A percentile compares a stretch with the other conserved stretches of the same genome.
phyloP scores from a whole-genome alignment of 2,888 invertebrate genomes.

The Drosophila nigritarsus region DNA sequence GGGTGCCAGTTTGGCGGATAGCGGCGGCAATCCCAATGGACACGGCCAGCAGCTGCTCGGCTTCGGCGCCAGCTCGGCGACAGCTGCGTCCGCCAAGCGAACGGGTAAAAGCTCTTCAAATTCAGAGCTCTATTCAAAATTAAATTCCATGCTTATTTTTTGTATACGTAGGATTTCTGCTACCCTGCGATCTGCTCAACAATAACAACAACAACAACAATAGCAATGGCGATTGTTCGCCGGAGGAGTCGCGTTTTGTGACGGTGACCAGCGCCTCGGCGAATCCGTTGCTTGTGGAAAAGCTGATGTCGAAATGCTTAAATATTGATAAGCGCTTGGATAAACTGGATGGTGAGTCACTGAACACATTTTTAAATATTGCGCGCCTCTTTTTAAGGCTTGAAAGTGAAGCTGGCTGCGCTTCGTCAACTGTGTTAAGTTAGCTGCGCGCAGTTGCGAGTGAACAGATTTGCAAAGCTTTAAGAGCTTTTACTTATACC shows the following conservation, averaged over 20 bases:
- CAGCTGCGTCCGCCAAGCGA: constrained; percentile 46
- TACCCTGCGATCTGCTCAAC: constrained; percentile 68
- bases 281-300: constrained; percentile 94
- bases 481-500: neutral
- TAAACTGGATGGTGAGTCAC: constrained; percentile 71
- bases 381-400: neutral
- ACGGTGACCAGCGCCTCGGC: constrained; percentile 87
- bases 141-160: neutral
- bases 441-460: constrained; percentile 16
- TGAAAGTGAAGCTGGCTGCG: constrained; percentile 20
- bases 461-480: neutral
- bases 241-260: constrained; percentile 70
- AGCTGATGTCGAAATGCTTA: constrained; percentile 88
- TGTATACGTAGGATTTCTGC: constrained; percentile 39
- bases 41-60: constrained; percentile 49
- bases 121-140: no score
- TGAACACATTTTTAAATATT: constrained; percentile 7
- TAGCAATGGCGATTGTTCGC: constrained; percentile 53
- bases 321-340: constrained; percentile 79
- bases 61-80: constrained; percentile 62
- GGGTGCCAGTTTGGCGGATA: constrained; percentile 64
- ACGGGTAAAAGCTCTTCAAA: constrained; percentile 19
- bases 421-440: constrained; percentile 5
- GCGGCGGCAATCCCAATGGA: constrained; percentile 38
- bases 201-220: constrained; percentile 50